Conservation (phyloP, 2,888 invertebrate species). For the Ceramica pisi region DNA sequence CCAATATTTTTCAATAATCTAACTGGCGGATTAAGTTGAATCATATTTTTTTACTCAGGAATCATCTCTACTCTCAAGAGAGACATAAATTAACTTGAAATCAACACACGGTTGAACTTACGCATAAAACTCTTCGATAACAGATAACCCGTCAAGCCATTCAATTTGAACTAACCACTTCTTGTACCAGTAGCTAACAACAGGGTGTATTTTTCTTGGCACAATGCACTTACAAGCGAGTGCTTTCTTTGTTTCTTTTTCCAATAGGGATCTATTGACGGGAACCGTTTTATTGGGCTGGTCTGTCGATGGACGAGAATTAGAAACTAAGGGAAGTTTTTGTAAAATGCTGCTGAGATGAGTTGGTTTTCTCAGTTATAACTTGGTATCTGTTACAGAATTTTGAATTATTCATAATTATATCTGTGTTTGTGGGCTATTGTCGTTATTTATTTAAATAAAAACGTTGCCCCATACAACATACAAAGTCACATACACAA, state of each 20-base stretch:
- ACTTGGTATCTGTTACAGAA: background rate
- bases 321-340: slow-evolving; percentile 7
- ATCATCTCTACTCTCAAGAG: no score
- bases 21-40: no score
- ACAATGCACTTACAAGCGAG: slow-evolving; percentile 51
- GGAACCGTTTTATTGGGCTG: slow-evolving; percentile 40
- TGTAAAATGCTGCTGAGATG: background rate
- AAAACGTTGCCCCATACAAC: no score
- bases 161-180: slow-evolving; percentile 36
- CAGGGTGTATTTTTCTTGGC: slow-evolving; percentile 59
- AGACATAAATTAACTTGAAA: no score
- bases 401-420: background rate
- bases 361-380: background rate
- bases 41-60: no score
- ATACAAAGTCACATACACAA: no score
- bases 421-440: no score
- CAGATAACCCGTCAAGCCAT: slow-evolving; percentile 23
- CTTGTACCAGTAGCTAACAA: slow-evolving; percentile 27
- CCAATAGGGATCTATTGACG: slow-evolving; percentile 53
- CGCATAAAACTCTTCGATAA: background rate
- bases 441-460: no score
- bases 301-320: background rate
- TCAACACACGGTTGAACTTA: background rate
- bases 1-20: no score
- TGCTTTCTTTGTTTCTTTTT: slow-evolving; percentile 42